Evolutionary conservation across 2,888 invertebrate genomes (phyloP), one percentile per base, ranked within the genome.

Genomic region (Polydrusus pterygomalis): DNA sequence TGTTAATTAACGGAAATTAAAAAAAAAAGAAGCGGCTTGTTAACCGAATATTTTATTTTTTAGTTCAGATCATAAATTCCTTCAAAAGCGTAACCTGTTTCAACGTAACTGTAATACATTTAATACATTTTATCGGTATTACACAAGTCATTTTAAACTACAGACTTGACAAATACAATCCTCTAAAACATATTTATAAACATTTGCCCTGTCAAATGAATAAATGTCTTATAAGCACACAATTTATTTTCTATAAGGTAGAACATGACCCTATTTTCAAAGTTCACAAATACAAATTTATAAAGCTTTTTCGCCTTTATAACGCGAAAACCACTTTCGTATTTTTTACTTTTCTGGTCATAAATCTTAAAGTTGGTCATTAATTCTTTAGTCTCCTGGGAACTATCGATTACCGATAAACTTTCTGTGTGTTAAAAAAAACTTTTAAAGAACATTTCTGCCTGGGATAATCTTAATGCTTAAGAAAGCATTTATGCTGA

Each of bases 331-430:
- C 69, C 69, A 69, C 58, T 69, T 69, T 58, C 30, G 56, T 45
- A 58, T 69, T 69, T 47, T 69, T 68, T 45, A 56, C 15, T 11
- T 58, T 69, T 43, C 25, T 7, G 56, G 58, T 34, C 58, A 58
- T 69, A 69, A 69, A 69, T 69, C 58, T 58, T 58, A 58, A 43
- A 69, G 43, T 20, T 45, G 56, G 69, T 45, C 69, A 69, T 69
- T 69, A 69, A 58, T 69, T 69, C 69, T 69, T 69, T 69, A 69
- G 56, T 25, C 69, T 69, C 69, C 9, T 18, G 47, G 43, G 69
- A 40, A 43, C 38, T 56, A 69, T 69, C 69, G 69, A 69, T 69
- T 69, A 25, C 58, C 56, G 20, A 58, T 20, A 38, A 18, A 25
- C 40, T 30, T 51, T 20, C 25, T 51, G 13, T 13, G 51, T 51